Base-by-base conservation (phyloP, 2,797 vertebrate genomes). In the Myotis vivesi region DNA sequence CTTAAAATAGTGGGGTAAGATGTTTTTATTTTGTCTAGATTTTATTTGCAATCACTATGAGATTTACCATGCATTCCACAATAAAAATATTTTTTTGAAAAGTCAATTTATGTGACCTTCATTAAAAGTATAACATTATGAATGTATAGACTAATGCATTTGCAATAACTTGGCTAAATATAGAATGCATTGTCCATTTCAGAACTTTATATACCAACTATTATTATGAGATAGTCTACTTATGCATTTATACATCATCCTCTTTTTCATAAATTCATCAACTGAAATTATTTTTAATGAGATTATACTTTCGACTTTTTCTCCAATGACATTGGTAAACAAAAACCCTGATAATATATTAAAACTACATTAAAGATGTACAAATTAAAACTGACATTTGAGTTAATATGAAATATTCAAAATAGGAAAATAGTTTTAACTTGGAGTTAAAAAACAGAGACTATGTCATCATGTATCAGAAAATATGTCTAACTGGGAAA, bases 31-130 rank as follows among this genome's bases (percentile, higher is more conserved):
- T 75, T 25, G 22, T 87, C 9, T 87, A 72, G 86, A 89, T 89
- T 82, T 89, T 95, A 94, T 73, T 66, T 96, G 22, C 22, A 94
- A 68, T 83, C 20, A 73, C 44, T 89, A 92, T 68, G 87, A 88
- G 30, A 23, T 36, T 92, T 92, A 66, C 23, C 66, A 92, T 13
- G 66, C 9, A 44, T 82, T 77, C 82, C 9, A 55, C 4, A 76
- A 86, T 36, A 85, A 72, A 92, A 93, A 20, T 33, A 11, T 16
- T 44, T 71, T 71, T 76, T 81, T 66, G 46, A 79, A 82, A 81
- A 41, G 55, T 33, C 64, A 66, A 23, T 72, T 57, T 46, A 82
- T 71, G 44, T 75, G 17, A 80, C 66, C 3, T 38, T 55, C 38
- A 86, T 57, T 85, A 81, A 95, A 81, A 89, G 55, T 44, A 68